Base-by-base conservation (phyloP, 2,888 invertebrate species). In the Hemicrepidius hirtus region DNA sequence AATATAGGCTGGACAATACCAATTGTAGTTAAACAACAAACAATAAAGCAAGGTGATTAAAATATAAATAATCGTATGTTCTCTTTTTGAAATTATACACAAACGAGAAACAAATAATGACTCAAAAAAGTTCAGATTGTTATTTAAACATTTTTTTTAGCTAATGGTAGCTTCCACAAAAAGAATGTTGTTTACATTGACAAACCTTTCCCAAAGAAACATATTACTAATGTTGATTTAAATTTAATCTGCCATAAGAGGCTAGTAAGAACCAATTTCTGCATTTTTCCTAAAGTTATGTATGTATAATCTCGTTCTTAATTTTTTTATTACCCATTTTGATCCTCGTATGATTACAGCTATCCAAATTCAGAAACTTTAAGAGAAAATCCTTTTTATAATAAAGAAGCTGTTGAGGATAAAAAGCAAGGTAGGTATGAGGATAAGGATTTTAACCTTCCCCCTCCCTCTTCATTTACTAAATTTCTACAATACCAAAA, bases 151-250 rank as follows among this genome's bases (percentile, higher is more conserved):
- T 53, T 65, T 28, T 60, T 60, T 50, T 32, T 18, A 73, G 73
- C 7, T 32, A 71, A 77, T 62, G 74, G 68, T 28, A 71, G 18
- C 18, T 49, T 20, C 7, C 53, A 13, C 16, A 63, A 41, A 3
- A 82, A 80, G 71, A 83, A 80, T 68, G 75, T 83, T 7, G 77
- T 84, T 24, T 84, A 82, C 77, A 74, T 85, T n/a, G 84, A 85
- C 67, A 85, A 85, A 76, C 80, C 82, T 3, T 76, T 84, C 21
- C 80, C 81, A 37, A 75, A 79, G 72, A 76, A 66, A 64, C 66
- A 73, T 16, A 77, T 80, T 9, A 80, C 76, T 16, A 60, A 73
- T 37, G 20, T 76, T 6, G 81, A 83, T 75, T 77, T 84, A 4
- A 80, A 79, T 13, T 68, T 78, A 24, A 76, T 73, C 4, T 79